Percentiles rank a stretch among this genome's conserved stretches.
Evolutionary conservation across 2,797 vertebrate genomes (phyloP).

Genomic region (Sciurus carolinensis): DNA sequence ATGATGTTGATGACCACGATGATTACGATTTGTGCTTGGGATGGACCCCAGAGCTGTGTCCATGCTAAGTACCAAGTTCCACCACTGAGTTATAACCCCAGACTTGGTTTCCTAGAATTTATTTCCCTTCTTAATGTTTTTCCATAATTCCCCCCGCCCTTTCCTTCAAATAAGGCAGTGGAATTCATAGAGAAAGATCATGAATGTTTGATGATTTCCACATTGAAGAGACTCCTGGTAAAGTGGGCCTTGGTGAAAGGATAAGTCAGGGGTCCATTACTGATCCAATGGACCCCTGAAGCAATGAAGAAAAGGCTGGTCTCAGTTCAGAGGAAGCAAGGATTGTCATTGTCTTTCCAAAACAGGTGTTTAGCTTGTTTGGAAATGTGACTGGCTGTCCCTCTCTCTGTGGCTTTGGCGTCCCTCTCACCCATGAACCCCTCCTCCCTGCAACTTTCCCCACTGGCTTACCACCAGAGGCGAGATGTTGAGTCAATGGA

Average conservation of each 20-base stretch:
- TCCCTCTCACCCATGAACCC: conserved; percentile 75
- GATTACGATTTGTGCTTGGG: neutral
- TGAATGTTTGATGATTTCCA: conserved; percentile 85
- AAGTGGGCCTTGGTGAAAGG: too few relatives aligned
- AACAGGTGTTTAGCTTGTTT: conserved; percentile 92
- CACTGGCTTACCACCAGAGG: conserved; percentile 88
- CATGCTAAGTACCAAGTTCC: neutral
- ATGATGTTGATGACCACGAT: too few relatives aligned
- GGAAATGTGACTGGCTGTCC: conserved; percentile 73
- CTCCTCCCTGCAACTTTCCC: conserved; percentile 69
- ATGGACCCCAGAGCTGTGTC: too few relatives aligned
- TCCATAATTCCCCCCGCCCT: neutral
- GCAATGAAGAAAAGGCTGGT: neutral
- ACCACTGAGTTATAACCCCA: neutral
- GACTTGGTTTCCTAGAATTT: neutral
- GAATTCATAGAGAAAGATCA: conserved; percentile 86
- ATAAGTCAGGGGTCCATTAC: too few relatives aligned
- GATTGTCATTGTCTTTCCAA: conserved; percentile 90
- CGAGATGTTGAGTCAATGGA: conserved; percentile 95
- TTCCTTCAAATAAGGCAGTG: conserved; percentile 32
- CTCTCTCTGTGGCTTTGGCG: conserved; percentile 80
- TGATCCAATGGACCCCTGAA: too few relatives aligned
- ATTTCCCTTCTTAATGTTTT: neutral
- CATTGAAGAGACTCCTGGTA: conserved; percentile 70
- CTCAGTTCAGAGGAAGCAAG: conserved; percentile 87